Evolutionary conservation across 2,797 vertebrate species (phyloP).

Genomic region (Pelodytes ibericus): DNA sequence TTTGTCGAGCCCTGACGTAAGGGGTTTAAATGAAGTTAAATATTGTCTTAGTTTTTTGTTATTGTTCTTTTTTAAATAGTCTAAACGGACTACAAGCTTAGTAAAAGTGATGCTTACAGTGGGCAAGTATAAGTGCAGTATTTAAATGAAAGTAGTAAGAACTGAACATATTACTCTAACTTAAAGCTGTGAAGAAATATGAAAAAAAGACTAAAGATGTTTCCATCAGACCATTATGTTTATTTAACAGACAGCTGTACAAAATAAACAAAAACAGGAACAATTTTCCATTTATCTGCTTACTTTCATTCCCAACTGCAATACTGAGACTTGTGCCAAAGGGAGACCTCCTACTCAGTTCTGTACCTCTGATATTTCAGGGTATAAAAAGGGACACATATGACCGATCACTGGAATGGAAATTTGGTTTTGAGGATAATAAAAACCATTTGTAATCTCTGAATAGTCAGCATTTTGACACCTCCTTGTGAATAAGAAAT

Average conservation of each 20-base stretch:
- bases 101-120: too few relatives aligned
- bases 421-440: neutral
- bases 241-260: conserved; percentile 1
- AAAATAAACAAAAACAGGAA: neutral
- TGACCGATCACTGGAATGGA: neutral
- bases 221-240: neutral
- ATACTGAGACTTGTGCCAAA: neutral
- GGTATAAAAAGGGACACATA: neutral
- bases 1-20: too few relatives aligned
- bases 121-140: too few relatives aligned
- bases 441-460: neutral
- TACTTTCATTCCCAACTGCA: neutral
- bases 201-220: neutral
- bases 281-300: neutral
- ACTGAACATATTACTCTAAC: too few relatives aligned
- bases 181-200: too few relatives aligned
- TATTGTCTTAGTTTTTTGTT: too few relatives aligned
- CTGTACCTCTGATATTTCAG: neutral
- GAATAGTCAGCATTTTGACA: too few relatives aligned
- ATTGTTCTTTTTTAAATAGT: too few relatives aligned
- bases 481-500: neutral
- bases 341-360: neutral
- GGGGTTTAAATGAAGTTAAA: too few relatives aligned
- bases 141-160: too few relatives aligned
- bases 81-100: too few relatives aligned